These are phyloP conservation scores for Acanthisitta chloris DNA, from an alignment of 2,113 vertebrate genomes.

Conservation along the genomic window DNA sequence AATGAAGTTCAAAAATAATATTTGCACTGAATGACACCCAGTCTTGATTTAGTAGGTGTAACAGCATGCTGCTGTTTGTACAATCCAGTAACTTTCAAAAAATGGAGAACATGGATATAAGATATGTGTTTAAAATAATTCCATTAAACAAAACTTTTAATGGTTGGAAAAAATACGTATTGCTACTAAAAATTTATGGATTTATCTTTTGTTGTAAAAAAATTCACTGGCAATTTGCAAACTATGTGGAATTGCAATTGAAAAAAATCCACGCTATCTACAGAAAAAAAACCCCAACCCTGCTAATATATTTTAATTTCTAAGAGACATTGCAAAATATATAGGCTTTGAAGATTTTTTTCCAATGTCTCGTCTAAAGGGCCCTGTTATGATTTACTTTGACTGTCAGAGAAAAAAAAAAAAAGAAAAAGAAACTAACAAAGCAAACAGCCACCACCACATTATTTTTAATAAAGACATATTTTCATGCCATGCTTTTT, in stretches of 20 bases:
- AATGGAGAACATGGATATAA: neutral
- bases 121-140: neutral
- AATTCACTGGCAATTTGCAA: neutral
- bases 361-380: neutral
- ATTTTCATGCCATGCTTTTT: neutral
- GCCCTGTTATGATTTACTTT: neutral
- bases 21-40: neutral
- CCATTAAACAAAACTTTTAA: neutral
- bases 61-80: neutral
- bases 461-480: neutral
- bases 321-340: neutral
- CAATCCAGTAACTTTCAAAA: neutral
- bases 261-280: neutral
- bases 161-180: neutral
- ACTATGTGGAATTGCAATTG: neutral
- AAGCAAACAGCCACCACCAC: rapidly evolving
- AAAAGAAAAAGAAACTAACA: neutral
- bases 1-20: neutral
- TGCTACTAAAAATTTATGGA: neutral
- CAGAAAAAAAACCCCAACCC: neutral
- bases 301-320: neutral
- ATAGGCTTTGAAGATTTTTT: neutral
- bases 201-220: neutral
- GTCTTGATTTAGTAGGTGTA: neutral
- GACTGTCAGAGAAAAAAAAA: neutral